Evolutionary conservation across 30 jellyfish, hydroid and myxozoan species (phyloP), one percentile per base, ranked within the genome.

Genomic region (Chrysaora quinquecirrha): DNA sequence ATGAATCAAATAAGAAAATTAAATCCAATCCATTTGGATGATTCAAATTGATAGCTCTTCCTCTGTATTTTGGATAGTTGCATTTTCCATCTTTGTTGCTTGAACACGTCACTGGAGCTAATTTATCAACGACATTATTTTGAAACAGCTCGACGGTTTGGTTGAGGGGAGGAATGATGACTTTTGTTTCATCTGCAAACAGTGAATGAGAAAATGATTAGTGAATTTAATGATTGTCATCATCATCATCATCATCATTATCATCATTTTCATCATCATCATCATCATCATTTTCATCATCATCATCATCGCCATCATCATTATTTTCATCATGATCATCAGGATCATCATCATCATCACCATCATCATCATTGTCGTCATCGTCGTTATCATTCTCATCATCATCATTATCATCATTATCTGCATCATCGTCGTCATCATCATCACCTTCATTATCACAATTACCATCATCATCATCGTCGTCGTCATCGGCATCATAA

Each of bases 21-120:
- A 88, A 49, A 35, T 88, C 96, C 71, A 88, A 83, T 11, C 96
- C 96, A 1, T 74, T 50, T 20, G 87, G 73, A 14, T 33, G 63
- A 22, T 88, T 83, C 43, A 56, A 4, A 28, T 48, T 48, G 20
- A 88, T 48, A 24, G 93, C 54, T 0, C 96, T 83, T 2, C 96
- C 96, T 22, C 90, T 54, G 18, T 11, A 6, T 19, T 24, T 31
- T 25, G 61, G 21, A 3, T 20, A 35, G 31, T 71, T 25, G 65
- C 95, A 85, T 65, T 85, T 75, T 23, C 96, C 96, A 25, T 56
- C 63, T 12, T 63, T 46, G 67, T 54, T 71, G 20, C 47, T 71
- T 0, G 81, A 18, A 62, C 96, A 88, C 52, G 89, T 71, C 21
- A 46, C 66, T 34, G 80, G 72, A 18, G 93, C 38, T 24, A 88